Base-by-base conservation (phyloP, 2,888 invertebrate genomes). In the Hartigia nigra region DNA sequence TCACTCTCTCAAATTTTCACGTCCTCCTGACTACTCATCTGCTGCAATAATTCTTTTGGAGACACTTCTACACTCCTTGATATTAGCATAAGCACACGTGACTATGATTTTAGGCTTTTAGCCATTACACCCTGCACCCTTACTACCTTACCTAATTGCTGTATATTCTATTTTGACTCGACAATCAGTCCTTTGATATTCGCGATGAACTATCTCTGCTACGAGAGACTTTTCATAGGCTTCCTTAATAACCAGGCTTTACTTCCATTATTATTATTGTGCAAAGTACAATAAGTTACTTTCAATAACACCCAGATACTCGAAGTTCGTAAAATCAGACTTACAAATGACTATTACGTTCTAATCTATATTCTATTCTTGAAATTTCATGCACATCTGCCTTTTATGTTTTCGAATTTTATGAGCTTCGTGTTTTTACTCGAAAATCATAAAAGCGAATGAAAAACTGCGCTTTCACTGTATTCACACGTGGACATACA, bases 131-230 rank as follows among this genome's bases (percentile, higher is more conserved):
- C 0, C 5, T 23, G 23, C 39, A 4, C 23, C 5, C 5, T 1
- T 39, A 39, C 39, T 14, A 14, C 14, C 2, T 39, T 23, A 39
- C 39, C 14, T 39, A 2, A 39, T 23, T 23, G 23, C 39, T 5
- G 5, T 39, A 39, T 2, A 23, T 39, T 39, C 5, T 39, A 39
- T 14, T 39, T 23, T 2, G 23, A 39, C 39, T 23, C 9, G 39
- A 0, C 14, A 1, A 14, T 39, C 4, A 4, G 39, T 1, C 12
- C 0, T 39, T 12, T 4, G 4, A 39, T 1, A 39, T 4, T 0
- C 1, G 39, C 14, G 39, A 12, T 37, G 3, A 4, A 14, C 14
- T 1, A 1, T 14, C 1, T 4, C 12, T 4, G 14, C 3, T 34
- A 4, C 4, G 3, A 34, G 34, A 34, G 1, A 34, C 1, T 34